Evolutionary conservation across 1,140 invertebrate genomes (phyloP).

Genomic region (Wasmannia auropunctata): DNA sequence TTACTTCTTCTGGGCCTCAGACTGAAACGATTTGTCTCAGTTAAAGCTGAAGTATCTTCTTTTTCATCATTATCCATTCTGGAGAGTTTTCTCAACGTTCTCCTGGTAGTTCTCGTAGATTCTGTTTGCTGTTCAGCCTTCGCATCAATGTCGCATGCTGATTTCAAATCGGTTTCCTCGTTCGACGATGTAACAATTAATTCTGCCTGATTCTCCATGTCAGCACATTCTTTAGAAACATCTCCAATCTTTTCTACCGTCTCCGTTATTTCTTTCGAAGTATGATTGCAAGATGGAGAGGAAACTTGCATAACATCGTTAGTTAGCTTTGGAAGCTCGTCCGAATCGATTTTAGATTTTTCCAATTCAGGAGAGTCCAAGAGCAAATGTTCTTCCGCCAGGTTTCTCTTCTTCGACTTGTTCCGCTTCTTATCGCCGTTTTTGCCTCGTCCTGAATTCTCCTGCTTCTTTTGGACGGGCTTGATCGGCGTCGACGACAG

Average conservation of each 20-base stretch:
- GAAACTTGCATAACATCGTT: background rate
- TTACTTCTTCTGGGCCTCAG: constrained; percentile 19
- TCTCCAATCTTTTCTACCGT: background rate
- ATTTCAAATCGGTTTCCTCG: background rate
- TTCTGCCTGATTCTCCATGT: background rate
- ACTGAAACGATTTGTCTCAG: constrained; percentile 23
- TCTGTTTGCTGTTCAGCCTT: constrained; percentile 8
- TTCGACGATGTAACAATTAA: background rate
- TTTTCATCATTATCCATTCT: background rate
- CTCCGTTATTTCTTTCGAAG: constrained; percentile 1
- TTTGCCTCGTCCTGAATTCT: constrained; percentile 33
- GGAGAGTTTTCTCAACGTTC: background rate
- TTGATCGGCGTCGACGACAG: constrained; percentile 70
- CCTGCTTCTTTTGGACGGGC: background rate
- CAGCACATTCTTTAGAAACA: background rate
- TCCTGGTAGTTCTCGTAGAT: background rate
- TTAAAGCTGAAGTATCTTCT: background rate
- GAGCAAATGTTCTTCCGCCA: constrained; percentile 79
- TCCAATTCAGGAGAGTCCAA: constrained; percentile 72
- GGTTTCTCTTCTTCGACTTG: constrained; percentile 75
- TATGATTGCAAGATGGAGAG: background rate
- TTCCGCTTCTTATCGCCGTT: constrained; percentile 58
- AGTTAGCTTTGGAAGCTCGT: background rate
- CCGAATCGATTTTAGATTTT: background rate
- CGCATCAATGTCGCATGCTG: background rate